Evolutionary conservation across 2,797 vertebrate species (phyloP).

Genomic region (Philypnodon macrostomus): DNA sequence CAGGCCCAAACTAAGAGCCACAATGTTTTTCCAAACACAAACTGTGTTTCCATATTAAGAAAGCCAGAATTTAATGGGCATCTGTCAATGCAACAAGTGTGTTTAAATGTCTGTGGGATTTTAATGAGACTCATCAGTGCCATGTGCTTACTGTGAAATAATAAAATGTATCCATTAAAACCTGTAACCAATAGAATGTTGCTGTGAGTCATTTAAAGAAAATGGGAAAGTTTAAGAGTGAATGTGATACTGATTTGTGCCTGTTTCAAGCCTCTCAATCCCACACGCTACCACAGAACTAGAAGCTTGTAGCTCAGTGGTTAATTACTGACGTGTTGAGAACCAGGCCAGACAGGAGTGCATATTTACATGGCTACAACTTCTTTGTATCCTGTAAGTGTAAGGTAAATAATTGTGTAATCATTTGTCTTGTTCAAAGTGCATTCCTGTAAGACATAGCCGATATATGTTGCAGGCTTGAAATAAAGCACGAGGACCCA

Average conservation of each 20-base stretch:
- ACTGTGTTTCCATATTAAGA: constrained; percentile 76
- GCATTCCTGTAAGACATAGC: constrained; percentile 49
- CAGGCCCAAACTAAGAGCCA: constrained; percentile 47
- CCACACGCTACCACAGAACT: constrained; percentile 54
- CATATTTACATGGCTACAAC: constrained; percentile 46
- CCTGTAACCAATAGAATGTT: constrained; percentile 67
- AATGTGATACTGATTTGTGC: constrained; percentile 47
- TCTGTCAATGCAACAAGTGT: constrained; percentile 68
- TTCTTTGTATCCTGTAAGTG: constrained; percentile 53
- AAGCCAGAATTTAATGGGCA: constrained; percentile 67
- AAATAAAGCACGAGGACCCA: constrained; percentile 49
- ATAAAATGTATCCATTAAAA: constrained; percentile 78
- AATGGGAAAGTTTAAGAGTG: constrained; percentile 52
- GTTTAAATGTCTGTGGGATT: constrained; percentile 73
- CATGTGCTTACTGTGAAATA: constrained; percentile 69
- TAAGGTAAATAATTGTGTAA: constrained; percentile 54
- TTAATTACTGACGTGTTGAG: constrained; percentile 60
- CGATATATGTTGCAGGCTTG: constrained; percentile 48
- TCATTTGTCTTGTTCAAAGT: constrained; percentile 50
- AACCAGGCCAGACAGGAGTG: constrained; percentile 31
- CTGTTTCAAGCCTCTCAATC: constrained; percentile 40
- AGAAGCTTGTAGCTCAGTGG: constrained; percentile 53
- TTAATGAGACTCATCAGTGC: constrained; percentile 68
- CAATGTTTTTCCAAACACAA: constrained; percentile 62
- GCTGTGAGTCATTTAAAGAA: constrained; percentile 52